These are phyloP conservation scores for Gila robusta DNA, from an alignment of 2,797 vertebrate genomes.

Conservation along the genomic window DNA sequence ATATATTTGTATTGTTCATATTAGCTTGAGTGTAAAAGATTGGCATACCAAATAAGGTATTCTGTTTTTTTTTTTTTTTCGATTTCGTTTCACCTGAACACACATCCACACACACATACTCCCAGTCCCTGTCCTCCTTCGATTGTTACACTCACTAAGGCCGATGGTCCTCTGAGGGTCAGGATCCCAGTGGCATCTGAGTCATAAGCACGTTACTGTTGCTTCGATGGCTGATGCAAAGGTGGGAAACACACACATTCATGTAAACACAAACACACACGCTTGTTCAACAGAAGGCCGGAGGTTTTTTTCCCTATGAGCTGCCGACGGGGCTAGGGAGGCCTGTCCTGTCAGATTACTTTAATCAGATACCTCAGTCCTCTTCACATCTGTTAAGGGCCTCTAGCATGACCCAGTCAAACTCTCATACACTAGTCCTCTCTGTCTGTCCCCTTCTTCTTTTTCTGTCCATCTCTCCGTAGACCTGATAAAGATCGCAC, in stretches of 20 bases:
- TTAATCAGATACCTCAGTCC: constrained; percentile 72
- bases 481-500: constrained; percentile 3
- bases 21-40: not conserved
- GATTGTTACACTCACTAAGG: constrained; percentile 57
- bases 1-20: not conserved
- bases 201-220: constrained; percentile 35
- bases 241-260: constrained; percentile 41
- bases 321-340: constrained; percentile 54
- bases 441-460: constrained; percentile 6
- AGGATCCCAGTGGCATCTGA: constrained; percentile 53
- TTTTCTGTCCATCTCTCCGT: constrained; percentile 4
- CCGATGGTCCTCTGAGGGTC: constrained; percentile 63
- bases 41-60: not conserved
- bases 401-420: constrained; percentile 34
- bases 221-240: constrained; percentile 40
- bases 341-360: constrained; percentile 74
- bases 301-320: constrained; percentile 59
- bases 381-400: constrained; percentile 24
- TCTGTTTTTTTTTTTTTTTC: constrained; percentile 3
- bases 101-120: constrained; percentile 32
- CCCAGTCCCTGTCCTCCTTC: constrained; percentile 45
- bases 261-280: constrained; percentile 38
- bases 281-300: constrained; percentile 47
- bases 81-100: not conserved
- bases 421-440: not conserved